Base-by-base conservation (phyloP, 2,888 invertebrate species). In the Lydus trimaculatus region DNA sequence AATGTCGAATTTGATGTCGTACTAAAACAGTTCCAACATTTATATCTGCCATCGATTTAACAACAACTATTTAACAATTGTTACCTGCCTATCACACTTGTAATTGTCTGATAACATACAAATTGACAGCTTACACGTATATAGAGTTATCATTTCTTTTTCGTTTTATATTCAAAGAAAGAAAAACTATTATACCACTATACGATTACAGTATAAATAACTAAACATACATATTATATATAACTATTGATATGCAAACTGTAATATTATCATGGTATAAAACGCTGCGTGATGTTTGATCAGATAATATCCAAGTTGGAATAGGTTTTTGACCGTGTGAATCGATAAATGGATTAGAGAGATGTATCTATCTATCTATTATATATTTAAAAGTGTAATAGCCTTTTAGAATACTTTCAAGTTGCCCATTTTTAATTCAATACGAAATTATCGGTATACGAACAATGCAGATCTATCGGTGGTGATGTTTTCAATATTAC, bases 291-390 rank as follows among this genome's bases (percentile, higher is more conserved):
- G 80, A 81, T 81, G 80, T 82, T 82, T 79, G 79, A 84, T 84
- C 83, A 82, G 83, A 84, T 84, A 84, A 84, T 79, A 81, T 80
- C 77, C 80, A 79, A 77, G 82, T 79, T 78, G 77, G 81, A 81
- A 82, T 83, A 81, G 82, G 82, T 82, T 84, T 83, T 83, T 82
- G 83, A 84, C 83, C 84, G 84, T 84, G 84, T 83, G 84, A 83
- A 84, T 83, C 84, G 83, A 83, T 83, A 84, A 83, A 80, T 82
- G 81, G 81, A 81, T 83, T 82, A 28, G n/a, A 82, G 78, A 77
- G 80, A 80, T 80, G 79, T 79, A 79, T 79, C 75, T 70, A 70
- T 79, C 75, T 70, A 70, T 72, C 72, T 76, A 72, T 20, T 48
- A 48, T 20, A 48, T 20, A 48, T 48, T 48, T 48, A 20, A 48